Evolutionary conservation across 1,140 invertebrate genomes (phyloP), one percentile per base, ranked within the genome.

Genomic region (Drosophila watanabei): DNA sequence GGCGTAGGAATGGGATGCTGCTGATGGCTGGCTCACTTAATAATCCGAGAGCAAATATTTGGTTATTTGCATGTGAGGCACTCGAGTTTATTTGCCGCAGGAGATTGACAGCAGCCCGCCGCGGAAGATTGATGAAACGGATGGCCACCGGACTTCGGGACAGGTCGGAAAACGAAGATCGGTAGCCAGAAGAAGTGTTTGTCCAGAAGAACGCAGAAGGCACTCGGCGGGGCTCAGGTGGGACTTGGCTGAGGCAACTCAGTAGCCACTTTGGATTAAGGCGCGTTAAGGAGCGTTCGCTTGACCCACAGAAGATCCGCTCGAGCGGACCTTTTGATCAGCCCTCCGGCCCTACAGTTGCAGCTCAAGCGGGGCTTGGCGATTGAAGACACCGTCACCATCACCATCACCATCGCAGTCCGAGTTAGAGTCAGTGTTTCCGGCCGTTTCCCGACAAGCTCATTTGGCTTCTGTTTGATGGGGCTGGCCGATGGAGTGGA

Each of bases 211-310:
- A 82, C 64, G 75, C 62, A 68, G 59, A 65, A 65, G 78, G 63
- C 58, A 72, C 51, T 73, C 30, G 35, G 48, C 41, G 20, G 60
- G 56, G 28, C 24, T 58, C 41, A 33, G 43, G 41, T 51, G 56
- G 49, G 39, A 49, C 59, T 37, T 75, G 52, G 57, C 64, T 70
- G 30, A 77, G 80, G 84, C 78, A 88, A 88, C 85, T 88, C 85
- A 85, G 86, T 89, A 89, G 85, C 85, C 85, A 89, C 85, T 85
- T 89, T 82, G 86, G 86, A 89, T 89, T 89, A 89, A 85, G 81
- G 41, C 81, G 72, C 54, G 54, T 39, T 57, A 57, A 57, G 54
- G 61, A 70, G 64, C 72, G 81, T 90, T 89, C 90, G 86, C 68
- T 85, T 89, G 86, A 89, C 85, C 85, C 85, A 89, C 65, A 89